phyloP scores from a whole-genome alignment of 2,797 vertebrate genomes.

The Aplochiton taeniatus region DNA sequence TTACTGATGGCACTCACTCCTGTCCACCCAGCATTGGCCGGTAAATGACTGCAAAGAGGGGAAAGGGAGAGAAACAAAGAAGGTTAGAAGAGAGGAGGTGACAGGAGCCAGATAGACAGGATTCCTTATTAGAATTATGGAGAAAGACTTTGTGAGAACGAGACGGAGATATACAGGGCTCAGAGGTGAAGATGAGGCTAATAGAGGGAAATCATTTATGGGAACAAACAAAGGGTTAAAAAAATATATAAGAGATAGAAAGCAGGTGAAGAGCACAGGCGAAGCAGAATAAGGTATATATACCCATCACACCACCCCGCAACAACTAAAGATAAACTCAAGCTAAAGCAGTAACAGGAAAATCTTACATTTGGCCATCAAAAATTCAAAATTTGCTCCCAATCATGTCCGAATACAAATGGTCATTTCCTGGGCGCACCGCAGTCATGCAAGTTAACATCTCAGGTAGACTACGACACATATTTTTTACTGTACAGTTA shows the following conservation, averaged over 20 bases:
- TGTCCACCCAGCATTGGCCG: constrained; percentile 88
- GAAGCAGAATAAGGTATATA: constrained; percentile 48
- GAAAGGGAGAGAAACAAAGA: constrained; percentile 49
- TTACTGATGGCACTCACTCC: constrained; percentile 81
- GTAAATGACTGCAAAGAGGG: constrained; percentile 78
- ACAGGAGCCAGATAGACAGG: constrained; percentile 54
- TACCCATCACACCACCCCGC: constrained; percentile 18
- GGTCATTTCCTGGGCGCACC: too few relatives aligned
- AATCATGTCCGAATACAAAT: too few relatives aligned
- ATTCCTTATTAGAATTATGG: constrained; percentile 43
- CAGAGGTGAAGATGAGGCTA: constrained; percentile 34
- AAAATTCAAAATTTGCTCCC: too few relatives aligned
- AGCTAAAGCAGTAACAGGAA: too few relatives aligned
- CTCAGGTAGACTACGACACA: too few relatives aligned
- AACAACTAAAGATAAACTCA: neutral
- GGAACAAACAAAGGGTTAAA: constrained; percentile 36
- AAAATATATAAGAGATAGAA: constrained; percentile 45
- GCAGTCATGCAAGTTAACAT: too few relatives aligned
- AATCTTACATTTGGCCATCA: too few relatives aligned
- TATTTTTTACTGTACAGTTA: too few relatives aligned
- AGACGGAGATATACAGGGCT: constrained; percentile 53
- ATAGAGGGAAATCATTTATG: constrained; percentile 25
- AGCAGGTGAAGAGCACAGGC: constrained; percentile 56
- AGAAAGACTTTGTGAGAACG: constrained; percentile 52
- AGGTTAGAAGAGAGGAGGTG: constrained; percentile 73